These are phyloP conservation scores for Cyclura pinguis DNA, from an alignment of 2,797 vertebrate genomes.

Conservation along the genomic window DNA sequence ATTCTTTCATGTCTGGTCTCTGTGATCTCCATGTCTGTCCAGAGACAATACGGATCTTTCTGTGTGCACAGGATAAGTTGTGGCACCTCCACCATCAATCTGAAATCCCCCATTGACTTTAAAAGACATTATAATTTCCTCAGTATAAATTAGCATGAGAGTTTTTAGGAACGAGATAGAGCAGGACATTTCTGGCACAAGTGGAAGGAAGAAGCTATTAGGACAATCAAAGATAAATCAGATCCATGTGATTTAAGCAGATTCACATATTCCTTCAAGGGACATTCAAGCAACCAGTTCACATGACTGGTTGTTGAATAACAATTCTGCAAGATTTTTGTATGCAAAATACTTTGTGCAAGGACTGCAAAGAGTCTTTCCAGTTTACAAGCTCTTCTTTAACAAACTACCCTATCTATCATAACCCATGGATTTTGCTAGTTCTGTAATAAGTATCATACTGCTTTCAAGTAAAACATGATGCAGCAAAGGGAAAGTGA, in stretches of 20 bases:
- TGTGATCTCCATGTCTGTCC: neutral
- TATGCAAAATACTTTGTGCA: neutral
- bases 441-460: neutral
- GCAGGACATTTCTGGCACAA: neutral
- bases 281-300: neutral
- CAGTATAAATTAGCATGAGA: neutral
- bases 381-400: neutral
- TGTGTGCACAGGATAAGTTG: neutral
- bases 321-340: neutral
- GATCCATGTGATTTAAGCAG: slow-evolving; percentile 13
- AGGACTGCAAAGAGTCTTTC: neutral
- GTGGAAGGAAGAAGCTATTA: neutral
- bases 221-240: neutral
- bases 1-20: slow-evolving; percentile 22
- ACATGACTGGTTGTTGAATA: neutral
- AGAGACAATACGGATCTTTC: fast-evolving
- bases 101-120: slow-evolving; percentile 32
- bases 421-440: neutral
- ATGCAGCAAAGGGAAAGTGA: no score
- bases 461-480: no score
- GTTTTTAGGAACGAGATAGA: neutral
- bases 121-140: slow-evolving; percentile 34
- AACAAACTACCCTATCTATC: neutral
- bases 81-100: slow-evolving; percentile 15
- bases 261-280: slow-evolving; percentile 14